phyloP scores from a whole-genome alignment of 2,888 invertebrate genomes.

The Acanthosepion esculentum region DNA sequence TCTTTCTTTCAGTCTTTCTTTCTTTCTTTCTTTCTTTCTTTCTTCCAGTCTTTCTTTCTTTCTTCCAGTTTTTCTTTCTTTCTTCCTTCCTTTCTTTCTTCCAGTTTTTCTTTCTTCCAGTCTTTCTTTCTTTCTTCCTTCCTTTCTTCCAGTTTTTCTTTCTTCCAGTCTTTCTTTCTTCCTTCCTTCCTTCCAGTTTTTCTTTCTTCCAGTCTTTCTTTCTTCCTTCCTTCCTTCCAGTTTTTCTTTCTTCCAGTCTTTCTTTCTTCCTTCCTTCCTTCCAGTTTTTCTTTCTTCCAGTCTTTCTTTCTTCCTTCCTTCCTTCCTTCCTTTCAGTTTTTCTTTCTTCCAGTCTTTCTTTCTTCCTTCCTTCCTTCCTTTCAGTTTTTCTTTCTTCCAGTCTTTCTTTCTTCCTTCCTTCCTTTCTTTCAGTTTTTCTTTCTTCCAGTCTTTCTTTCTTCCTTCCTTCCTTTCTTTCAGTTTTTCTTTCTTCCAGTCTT shows the following conservation, averaged over 20 bases:
- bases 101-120: too few species aligned
- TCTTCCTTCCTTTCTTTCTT: not conserved
- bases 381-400: too few species aligned
- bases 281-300: too few species aligned
- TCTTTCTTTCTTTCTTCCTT: not conserved
- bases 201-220: too few species aligned
- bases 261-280: not conserved
- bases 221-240: not conserved
- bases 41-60: not conserved
- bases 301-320: not conserved
- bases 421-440: not conserved
- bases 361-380: not conserved
- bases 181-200: too few species aligned
- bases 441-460: too few species aligned
- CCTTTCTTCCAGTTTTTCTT: too few species aligned
- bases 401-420: not conserved
- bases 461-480: not conserved
- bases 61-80: not conserved
- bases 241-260: not conserved
- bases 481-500: not conserved
- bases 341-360: too few species aligned
- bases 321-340: too few species aligned
- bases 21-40: not conserved
- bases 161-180: not conserved
- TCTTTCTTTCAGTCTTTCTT: not conserved